Percentiles rank a stretch among this genome's conserved stretches.
Evolutionary conservation across 2,888 invertebrate genomes (phyloP).

Genomic region (Cerceris rybyensis): DNA sequence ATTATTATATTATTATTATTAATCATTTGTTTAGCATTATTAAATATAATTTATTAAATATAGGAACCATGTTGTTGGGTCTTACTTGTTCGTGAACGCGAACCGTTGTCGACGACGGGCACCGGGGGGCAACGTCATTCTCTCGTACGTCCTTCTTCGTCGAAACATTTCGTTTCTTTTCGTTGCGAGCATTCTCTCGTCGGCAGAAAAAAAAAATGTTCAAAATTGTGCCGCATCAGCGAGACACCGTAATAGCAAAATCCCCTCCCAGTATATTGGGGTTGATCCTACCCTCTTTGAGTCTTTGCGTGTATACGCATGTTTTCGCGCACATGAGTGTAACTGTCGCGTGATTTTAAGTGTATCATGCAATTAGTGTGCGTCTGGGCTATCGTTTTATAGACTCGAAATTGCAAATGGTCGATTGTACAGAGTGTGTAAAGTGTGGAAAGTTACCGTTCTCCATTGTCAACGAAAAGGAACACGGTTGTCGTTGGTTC

Average conservation of each 20-base stretch:
- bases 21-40: slow-evolving; percentile 70
- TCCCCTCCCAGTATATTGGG: slow-evolving; percentile 56
- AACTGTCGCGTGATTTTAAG: slow-evolving; percentile 23
- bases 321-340: slow-evolving; percentile 7
- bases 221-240: slow-evolving; percentile 30
- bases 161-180: background rate
- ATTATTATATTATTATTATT: slow-evolving; percentile 67
- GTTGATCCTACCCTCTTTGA: slow-evolving; percentile 42
- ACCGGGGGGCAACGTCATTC: slow-evolving; percentile 34
- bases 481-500: background rate
- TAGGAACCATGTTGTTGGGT: slow-evolving; percentile 81
- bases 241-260: slow-evolving; percentile 18
- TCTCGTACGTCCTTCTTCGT: background rate
- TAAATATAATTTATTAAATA: slow-evolving; percentile 80
- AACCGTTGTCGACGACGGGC: slow-evolving; percentile 50
- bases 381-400: background rate
- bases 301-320: slow-evolving; percentile 22
- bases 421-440: too few relatives aligned
- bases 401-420: too few relatives aligned
- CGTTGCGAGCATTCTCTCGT: slow-evolving; percentile 10
- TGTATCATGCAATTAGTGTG: slow-evolving; percentile 28
- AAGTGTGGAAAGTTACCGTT: slow-evolving; percentile 1
- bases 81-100: slow-evolving; percentile 65
- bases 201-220: slow-evolving; percentile 28
- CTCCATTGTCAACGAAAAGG: background rate